These are phyloP conservation scores for Theristicus caerulescens DNA, from an alignment of 2,113 vertebrate species.

Conservation along the genomic window DNA sequence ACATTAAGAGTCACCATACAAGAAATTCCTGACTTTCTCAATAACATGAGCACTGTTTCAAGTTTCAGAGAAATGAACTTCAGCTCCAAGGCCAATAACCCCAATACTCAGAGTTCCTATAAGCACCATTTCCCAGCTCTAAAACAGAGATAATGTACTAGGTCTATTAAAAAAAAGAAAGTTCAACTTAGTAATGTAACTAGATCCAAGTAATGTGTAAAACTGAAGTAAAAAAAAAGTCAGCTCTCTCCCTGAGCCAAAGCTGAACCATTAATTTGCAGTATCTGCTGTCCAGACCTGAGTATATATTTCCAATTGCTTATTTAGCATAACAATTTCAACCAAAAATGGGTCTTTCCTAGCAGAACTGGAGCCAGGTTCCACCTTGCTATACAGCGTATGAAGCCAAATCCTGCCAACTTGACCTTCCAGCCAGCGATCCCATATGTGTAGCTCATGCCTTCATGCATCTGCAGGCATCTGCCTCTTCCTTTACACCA, in stretches of 20 bases:
- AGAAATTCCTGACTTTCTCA: neutral
- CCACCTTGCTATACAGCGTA: neutral
- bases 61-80: neutral
- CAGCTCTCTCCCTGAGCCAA: neutral
- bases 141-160: neutral
- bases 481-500: neutral
- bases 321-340: neutral
- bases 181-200: neutral
- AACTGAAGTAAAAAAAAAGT: neutral
- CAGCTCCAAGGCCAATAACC: neutral
- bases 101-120: neutral
- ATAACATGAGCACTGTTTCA: neutral
- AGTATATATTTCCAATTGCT: neutral
- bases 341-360: neutral
- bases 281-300: neutral
- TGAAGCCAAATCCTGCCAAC: neutral
- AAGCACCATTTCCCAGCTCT: neutral
- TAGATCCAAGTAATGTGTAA: neutral
- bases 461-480: neutral
- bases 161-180: neutral
- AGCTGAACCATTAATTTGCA: neutral
- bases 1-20: fast-evolving
- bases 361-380: neutral
- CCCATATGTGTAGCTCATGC: neutral
- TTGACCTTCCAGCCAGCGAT: neutral